Evolutionary conservation across 2,888 invertebrate genomes (phyloP).

Genomic region (Netelia inedita): DNA sequence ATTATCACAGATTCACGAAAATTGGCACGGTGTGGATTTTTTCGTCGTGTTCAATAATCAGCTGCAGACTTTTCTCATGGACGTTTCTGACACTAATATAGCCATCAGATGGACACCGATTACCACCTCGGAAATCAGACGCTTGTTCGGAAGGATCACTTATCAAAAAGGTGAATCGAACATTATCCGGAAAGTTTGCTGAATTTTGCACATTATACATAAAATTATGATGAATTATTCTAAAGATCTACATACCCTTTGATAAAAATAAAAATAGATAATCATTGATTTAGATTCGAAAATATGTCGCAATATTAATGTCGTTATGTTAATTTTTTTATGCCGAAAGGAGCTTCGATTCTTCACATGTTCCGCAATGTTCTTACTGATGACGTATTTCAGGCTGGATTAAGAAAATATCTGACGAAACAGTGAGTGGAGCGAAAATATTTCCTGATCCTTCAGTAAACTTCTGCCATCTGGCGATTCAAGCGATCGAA

Average conservation of each 20-base stretch:
- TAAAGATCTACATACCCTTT: too few species aligned
- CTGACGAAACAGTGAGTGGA: conserved; percentile 84
- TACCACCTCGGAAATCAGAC: conserved; percentile 86
- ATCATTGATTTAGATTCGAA: too few species aligned
- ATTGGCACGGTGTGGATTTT: conserved; percentile 87
- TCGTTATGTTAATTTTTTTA: background rate
- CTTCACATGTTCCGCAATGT: conserved; percentile 87
- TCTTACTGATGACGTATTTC: conserved; percentile 86
- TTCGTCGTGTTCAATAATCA: conserved; percentile 85
- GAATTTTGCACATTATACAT: background rate
- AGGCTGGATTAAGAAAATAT: conserved; percentile 86
- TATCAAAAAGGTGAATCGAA: conserved; percentile 87
- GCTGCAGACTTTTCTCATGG: conserved; percentile 77
- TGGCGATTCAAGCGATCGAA: background rate
- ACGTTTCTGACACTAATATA: conserved; percentile 75
- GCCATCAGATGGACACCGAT: conserved; percentile 86
- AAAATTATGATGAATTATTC: too few species aligned
- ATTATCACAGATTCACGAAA: conserved; percentile 85
- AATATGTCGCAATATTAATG: too few species aligned
- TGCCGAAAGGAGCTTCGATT: conserved; percentile 82
- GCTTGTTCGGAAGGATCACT: conserved; percentile 87
- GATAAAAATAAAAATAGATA: too few species aligned
- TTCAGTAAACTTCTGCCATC: background rate
- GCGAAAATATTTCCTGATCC: background rate
- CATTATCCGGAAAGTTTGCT: background rate